Evolutionary conservation across 2,113 vertebrate genomes (phyloP).

Genomic region (Oryzias curvinotus): DNA sequence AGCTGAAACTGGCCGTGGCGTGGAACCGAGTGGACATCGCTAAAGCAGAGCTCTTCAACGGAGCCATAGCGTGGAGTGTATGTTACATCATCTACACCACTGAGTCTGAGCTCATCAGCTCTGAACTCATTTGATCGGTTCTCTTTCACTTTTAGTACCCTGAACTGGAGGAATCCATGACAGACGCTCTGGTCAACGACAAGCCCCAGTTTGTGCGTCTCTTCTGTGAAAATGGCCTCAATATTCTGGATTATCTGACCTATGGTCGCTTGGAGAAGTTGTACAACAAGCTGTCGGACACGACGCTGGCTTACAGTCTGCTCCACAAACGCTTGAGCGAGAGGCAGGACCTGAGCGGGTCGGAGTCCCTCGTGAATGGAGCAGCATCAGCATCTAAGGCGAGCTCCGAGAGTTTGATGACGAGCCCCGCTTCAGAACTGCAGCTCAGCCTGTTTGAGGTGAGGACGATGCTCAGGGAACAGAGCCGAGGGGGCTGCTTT

Average conservation of each 20-base stretch:
- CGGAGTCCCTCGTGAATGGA: background rate
- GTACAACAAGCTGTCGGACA: slow-evolving; percentile 73
- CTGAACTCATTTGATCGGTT: background rate
- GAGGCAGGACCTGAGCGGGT: slow-evolving; percentile 19
- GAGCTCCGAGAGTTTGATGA: background rate
- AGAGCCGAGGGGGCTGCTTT: too few relatives aligned
- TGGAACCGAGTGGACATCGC: slow-evolving; percentile 89
- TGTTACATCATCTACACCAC: background rate
- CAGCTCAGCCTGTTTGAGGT: slow-evolving; percentile 74
- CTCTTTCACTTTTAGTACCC: slow-evolving; percentile 54
- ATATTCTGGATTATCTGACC: slow-evolving; percentile 81
- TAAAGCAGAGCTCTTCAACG: slow-evolving; percentile 85
- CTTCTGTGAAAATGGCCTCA: slow-evolving; percentile 84
- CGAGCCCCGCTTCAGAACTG: background rate
- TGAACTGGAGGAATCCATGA: slow-evolving; percentile 84
- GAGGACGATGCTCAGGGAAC: slow-evolving; percentile 1
- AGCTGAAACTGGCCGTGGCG: slow-evolving; percentile 85
- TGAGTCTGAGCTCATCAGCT: background rate
- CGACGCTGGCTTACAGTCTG: slow-evolving; percentile 69
- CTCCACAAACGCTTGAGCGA: slow-evolving; percentile 70
- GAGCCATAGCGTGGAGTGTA: slow-evolving; percentile 85
- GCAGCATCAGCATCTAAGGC: background rate
- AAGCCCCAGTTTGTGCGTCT: slow-evolving; percentile 85
- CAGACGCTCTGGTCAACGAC: slow-evolving; percentile 83
- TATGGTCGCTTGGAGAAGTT: slow-evolving; percentile 76